Conservation (phyloP, 2,888 invertebrate species). For the Tetragnatha montana region DNA sequence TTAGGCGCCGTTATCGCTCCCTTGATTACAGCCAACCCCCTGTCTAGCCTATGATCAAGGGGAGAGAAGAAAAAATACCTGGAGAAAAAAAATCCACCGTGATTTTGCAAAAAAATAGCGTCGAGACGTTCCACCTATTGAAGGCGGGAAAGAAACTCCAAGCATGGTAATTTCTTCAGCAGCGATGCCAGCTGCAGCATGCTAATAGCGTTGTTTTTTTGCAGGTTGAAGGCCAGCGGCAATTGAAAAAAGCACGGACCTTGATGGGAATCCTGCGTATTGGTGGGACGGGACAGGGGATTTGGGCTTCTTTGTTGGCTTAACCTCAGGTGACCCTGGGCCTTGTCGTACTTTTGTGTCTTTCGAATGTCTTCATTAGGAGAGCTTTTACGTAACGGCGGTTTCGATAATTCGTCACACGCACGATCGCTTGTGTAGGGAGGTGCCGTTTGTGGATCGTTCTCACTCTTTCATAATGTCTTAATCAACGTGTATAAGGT, state of each 20-base stretch:
- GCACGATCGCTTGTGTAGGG: neutral
- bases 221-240: conserved; percentile 35
- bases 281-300: conserved; percentile 8
- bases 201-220: conserved; percentile 56
- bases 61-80: conserved; percentile 15
- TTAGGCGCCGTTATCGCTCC: conserved; percentile 62
- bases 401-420: conserved; percentile 3
- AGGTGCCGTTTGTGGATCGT: too few relatives aligned
- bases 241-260: conserved; percentile 25
- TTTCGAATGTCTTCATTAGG: conserved; percentile 54
- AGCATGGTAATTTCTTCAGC: conserved; percentile 52
- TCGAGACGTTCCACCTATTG: conserved; percentile 28
- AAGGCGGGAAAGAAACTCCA: conserved; percentile 24
- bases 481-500: too few relatives aligned
- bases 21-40: conserved; percentile 51
- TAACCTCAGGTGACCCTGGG: conserved; percentile 47
- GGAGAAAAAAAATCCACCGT: conserved; percentile 35
- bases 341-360: conserved; percentile 30
- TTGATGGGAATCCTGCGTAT: conserved; percentile 36
- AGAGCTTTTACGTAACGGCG: conserved; percentile 8
- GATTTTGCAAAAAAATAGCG: conserved; percentile 45
- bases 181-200: conserved; percentile 51
- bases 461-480: too few relatives aligned
- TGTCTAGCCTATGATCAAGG: conserved; percentile 35
- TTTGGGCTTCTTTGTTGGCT: conserved; percentile 36